Evolutionary conservation across 2,113 vertebrate species (phyloP), one percentile per base, ranked within the genome.

Genomic region (Centropus bengalensis): DNA sequence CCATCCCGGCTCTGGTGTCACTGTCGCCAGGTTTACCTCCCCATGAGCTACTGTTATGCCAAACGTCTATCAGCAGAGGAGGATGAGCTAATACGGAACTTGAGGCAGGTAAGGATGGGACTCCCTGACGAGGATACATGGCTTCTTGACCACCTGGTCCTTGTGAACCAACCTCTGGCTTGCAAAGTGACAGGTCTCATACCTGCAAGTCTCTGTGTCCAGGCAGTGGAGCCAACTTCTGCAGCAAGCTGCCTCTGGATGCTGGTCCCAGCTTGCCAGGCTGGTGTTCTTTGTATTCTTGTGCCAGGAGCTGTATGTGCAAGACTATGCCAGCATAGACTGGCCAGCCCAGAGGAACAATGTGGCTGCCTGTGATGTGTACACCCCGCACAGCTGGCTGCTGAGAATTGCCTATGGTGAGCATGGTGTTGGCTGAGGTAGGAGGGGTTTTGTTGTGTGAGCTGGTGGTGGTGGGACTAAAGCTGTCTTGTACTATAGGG

Each of bases 21-120:
- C 97, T 99, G 99, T 82, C 98, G 99, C 23, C 99, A 99, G 97
- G 99, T 99, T 55, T 99, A 99, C 92, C 98, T 99, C 38, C 99
- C 99, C 52, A 99, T 99, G 99, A 99, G 99, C 96, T 99, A 98
- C 97, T 99, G 99, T 82, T 99, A 99, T 0, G 99, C 98, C 9
- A 96, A 87, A 22, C 98, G 99, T 32, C 97, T 99, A 49, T 89
- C 89, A 0, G 98, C 98, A 3, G 75, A 98, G 4, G 99, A 99
- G 88, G 99, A 99, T 8, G 88, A 97, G 1, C 98, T 99, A 11
- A 86, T 99, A 33, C 97, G 86, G 91, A 99, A 98, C 96, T 98
- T 99, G 87, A 97, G 99, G 97, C 98, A 99, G 98, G 99, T 99
- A 62, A 86, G 81, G 18, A 19, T 38, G 71, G 42, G 22, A 4